Evolutionary conservation across 2,797 vertebrate species (phyloP), one percentile per base, ranked within the genome.

Genomic region (Alauda arvensis): DNA sequence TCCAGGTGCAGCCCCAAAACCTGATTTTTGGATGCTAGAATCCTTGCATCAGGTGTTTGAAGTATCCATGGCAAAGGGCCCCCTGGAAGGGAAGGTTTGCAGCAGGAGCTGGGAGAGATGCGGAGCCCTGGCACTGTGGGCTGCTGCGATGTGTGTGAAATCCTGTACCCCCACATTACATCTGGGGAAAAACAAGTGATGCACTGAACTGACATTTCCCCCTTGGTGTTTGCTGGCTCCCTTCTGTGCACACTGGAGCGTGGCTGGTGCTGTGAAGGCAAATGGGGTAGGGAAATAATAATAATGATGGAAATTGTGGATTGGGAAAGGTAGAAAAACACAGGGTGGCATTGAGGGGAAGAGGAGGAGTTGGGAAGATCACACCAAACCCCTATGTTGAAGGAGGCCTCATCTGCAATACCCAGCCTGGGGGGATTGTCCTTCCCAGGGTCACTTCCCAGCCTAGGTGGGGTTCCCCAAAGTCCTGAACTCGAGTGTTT

Each of bases 401-500:
- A 60, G 21, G 48, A 43, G 42, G 20, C 18, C 18, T 2, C 6
- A 1, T n/a, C 31, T 26, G 1, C 9, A 16, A 3, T 26, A 21
- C 29, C 33, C 42, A 65, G 3, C 24, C 1, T 1, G 20, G 31
- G 4, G 1, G 19, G 8, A 70, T 28, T 10, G 1, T 48, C 51
- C 25, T 23, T 39, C n/a, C 48, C 1, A 1, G 20, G 11, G n/a
- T 6, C 39, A 11, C 68, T 46, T 25, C 67, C 43, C 70, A 75
- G 25, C n/a, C 57, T 14, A 1, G n/a, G 23, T 31, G 70, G n/a
- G 21, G 14, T 74, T 75, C 31, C 62, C 78, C 34, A 49, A 8
- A 33, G 1, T 0, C 0, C 29, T 20, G 39, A n/a, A 3, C 33
- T 20, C 3, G 0, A 0, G 14, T 7, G 1, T 33, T 66, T 49